These are phyloP conservation scores for Polyodon spathula DNA, from an alignment of 2,113 vertebrate species.

Conservation along the genomic window DNA sequence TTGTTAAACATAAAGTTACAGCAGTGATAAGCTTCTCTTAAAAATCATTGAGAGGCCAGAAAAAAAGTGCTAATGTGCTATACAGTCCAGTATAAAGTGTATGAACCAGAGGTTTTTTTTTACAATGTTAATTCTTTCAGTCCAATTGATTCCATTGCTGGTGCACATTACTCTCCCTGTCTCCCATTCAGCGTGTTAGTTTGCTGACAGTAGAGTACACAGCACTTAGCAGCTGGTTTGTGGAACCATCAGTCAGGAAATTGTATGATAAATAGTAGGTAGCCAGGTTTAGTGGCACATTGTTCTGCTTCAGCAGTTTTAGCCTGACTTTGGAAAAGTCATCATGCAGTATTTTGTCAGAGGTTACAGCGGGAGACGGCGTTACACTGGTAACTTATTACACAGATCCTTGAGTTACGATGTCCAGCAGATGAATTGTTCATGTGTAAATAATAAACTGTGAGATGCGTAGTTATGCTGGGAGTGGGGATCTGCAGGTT, in stretches of 20 bases:
- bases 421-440: conserved; percentile 43
- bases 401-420: conserved; percentile 51
- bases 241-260: conserved; percentile 69
- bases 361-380: conserved; percentile 47
- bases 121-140: conserved; percentile 44
- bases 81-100: not conserved
- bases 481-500: conserved; percentile 40
- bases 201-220: conserved; percentile 66
- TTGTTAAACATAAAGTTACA: too few relatives aligned
- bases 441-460: conserved; percentile 58
- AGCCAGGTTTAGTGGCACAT: conserved; percentile 61
- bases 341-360: conserved; percentile 57
- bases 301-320: conserved; percentile 70
- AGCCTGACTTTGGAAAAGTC: conserved; percentile 58
- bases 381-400: conserved; percentile 40
- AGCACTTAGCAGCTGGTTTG: conserved; percentile 69
- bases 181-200: conserved; percentile 57
- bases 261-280: conserved; percentile 70
- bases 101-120: not conserved
- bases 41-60: not conserved
- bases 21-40: not conserved
- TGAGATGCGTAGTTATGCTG: conserved; percentile 41
- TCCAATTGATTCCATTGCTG: conserved; percentile 45
- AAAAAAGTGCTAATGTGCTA: not conserved
- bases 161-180: conserved; percentile 52